These are phyloP conservation scores for Entomobrya multifasciata DNA, from an alignment of 2,888 invertebrate species.

Conservation along the genomic window DNA sequence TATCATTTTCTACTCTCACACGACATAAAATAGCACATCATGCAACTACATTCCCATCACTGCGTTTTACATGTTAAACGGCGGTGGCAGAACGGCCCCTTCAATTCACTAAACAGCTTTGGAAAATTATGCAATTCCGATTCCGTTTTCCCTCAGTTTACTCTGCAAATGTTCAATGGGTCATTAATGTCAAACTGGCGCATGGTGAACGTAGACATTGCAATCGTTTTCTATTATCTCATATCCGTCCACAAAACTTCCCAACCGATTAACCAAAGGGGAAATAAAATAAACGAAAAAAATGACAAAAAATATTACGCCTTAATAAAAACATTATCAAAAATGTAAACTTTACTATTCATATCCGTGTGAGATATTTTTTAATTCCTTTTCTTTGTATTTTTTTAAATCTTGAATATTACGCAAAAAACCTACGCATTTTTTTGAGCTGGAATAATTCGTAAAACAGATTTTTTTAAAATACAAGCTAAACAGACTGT, in stretches of 20 bases:
- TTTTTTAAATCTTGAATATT: no score
- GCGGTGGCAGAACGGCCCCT: background rate
- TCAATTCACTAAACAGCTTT: background rate
- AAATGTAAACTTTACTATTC: no score
- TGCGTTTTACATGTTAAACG: background rate
- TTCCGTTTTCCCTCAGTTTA: background rate
- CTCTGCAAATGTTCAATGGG: slow-evolving; percentile 31
- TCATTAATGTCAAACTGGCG: slow-evolving; percentile 53
- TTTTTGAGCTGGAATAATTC: no score
- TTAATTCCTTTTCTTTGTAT: no score
- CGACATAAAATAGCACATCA: slow-evolving; percentile 15
- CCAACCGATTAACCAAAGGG: slow-evolving; percentile 42
- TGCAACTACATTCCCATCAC: slow-evolving; percentile 25
- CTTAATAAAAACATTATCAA: no score
- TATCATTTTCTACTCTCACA: background rate
- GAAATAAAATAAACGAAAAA: background rate
- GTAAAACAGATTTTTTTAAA: no score
- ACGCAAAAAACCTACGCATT: no score
- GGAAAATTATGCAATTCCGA: background rate
- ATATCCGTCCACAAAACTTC: slow-evolving; percentile 40
- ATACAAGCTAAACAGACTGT: no score
- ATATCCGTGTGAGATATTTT: no score
- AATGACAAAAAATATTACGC: background rate
- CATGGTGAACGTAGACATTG: background rate
- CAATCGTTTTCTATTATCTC: slow-evolving; percentile 19